Evolutionary conservation across 2,888 invertebrate species (phyloP).

Genomic region (Agrochola lychnidis): DNA sequence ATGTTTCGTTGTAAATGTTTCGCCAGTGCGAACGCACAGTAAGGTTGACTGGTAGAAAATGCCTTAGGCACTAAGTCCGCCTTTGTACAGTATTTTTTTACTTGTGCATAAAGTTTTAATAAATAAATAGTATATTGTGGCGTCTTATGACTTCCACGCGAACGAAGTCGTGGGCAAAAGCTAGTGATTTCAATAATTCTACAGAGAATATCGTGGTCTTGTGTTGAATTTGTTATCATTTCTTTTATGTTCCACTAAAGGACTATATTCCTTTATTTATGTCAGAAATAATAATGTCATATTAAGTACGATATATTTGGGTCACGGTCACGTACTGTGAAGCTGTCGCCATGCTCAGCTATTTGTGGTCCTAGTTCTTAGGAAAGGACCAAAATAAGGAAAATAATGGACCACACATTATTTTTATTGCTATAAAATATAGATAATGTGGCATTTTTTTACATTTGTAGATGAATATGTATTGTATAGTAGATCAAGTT

Average conservation of each 20-base stretch:
- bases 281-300: constrained; percentile 1
- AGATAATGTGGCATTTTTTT: background rate
- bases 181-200: too few relatives aligned
- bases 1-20: too few relatives aligned
- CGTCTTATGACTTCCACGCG: too few relatives aligned
- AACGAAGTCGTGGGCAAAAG: too few relatives aligned
- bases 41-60: too few relatives aligned
- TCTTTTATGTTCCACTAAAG: background rate
- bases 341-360: background rate
- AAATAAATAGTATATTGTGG: too few relatives aligned
- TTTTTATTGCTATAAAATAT: background rate
- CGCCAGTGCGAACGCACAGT: too few relatives aligned
- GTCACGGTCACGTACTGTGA: constrained; percentile 9
- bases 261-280: constrained; percentile 6
- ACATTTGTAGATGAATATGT: background rate
- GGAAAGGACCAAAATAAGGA: constrained; percentile 1
- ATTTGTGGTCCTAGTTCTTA: background rate
- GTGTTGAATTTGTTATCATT: background rate
- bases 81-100: too few relatives aligned
- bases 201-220: too few relatives aligned
- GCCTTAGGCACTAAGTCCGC: too few relatives aligned
- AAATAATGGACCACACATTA: background rate
- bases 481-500: background rate
- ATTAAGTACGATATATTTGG: background rate
- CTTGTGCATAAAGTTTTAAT: too few relatives aligned